Evolutionary conservation across 2,113 vertebrate species (phyloP), one percentile per base, ranked within the genome.

Genomic region (Carassius carassius): DNA sequence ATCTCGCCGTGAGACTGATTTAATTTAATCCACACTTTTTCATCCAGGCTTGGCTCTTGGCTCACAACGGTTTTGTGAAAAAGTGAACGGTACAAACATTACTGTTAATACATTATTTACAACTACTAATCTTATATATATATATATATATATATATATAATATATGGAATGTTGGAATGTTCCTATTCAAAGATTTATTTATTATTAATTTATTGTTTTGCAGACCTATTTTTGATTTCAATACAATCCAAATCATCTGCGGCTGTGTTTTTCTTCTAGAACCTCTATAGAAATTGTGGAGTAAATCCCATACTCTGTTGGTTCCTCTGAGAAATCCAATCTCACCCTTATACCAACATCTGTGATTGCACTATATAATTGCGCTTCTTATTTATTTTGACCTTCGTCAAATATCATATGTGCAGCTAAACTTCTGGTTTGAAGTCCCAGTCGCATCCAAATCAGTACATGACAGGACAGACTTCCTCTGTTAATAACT

Each of bases 21-120:
- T 47, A 47, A 81, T 81, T 75, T 81, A 19, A 29, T 58, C 63
- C 74, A 81, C 84, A 76, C 37, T 21, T 72, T 44, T 23, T 73
- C 41, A 35, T 21, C 56, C 37, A 76, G 47, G 19, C 25, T 84
- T 51, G 37, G 21, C 37, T 47, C 2, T 11, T n/a, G 54, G 25
- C n/a, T n/a, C n/a, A n/a, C n/a, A n/a, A 25, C 32, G 10, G 12
- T 5, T 41, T 32, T 17, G 16, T 41, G 7, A 23, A n/a, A 14
- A 78, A 60, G 17, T 19, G 37, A 78, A 54, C 19, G 6, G 23
- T 17, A 35, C 67, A 70, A 21, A 37, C 17, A 69, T 69, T 32
- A 29, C 29, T 29, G 29, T 29, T 29, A 29, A 1, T 29, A 29
- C 29, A 29, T 29, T 29, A 29, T 29, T 29, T 29, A 29, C 29